Percentiles rank a stretch among this genome's conserved stretches.
Conservation (phyloP, 2,888 invertebrate species). For the Odontothrips loti region DNA sequence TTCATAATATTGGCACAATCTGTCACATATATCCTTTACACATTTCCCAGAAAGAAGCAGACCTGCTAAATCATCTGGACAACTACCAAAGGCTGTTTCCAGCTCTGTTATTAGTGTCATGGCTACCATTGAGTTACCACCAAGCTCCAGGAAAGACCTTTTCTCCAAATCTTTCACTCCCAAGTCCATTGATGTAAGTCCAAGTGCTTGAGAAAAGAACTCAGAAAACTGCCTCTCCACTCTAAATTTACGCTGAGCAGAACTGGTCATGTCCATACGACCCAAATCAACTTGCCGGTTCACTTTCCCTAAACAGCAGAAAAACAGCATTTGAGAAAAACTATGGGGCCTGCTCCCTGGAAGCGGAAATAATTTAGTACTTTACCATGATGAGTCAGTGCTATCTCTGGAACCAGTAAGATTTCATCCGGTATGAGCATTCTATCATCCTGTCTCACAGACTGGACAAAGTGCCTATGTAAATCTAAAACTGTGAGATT, state of each 20-base stretch:
- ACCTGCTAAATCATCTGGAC: conserved; percentile 30
- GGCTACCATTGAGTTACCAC: conserved; percentile 68
- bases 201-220: background rate
- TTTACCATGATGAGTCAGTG: conserved; percentile 61
- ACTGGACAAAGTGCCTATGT: conserved; percentile 11
- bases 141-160: conserved; percentile 45
- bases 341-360: background rate
- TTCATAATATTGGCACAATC: background rate
- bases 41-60: conserved; percentile 31
- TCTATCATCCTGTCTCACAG: background rate
- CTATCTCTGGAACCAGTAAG: conserved; percentile 55
- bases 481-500: background rate
- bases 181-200: background rate
- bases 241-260: background rate
- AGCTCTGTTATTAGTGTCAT: conserved; percentile 59
- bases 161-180: conserved; percentile 27
- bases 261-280: background rate
- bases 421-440: conserved; percentile 57
- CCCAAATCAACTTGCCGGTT: background rate
- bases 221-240: background rate
- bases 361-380: background rate
- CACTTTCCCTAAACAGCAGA: background rate
- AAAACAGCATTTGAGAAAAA: background rate
- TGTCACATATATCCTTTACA: background rate
- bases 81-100: conserved; percentile 42